Evolutionary conservation across 2,888 invertebrate species (phyloP).

Genomic region (Heliconius cydno): DNA sequence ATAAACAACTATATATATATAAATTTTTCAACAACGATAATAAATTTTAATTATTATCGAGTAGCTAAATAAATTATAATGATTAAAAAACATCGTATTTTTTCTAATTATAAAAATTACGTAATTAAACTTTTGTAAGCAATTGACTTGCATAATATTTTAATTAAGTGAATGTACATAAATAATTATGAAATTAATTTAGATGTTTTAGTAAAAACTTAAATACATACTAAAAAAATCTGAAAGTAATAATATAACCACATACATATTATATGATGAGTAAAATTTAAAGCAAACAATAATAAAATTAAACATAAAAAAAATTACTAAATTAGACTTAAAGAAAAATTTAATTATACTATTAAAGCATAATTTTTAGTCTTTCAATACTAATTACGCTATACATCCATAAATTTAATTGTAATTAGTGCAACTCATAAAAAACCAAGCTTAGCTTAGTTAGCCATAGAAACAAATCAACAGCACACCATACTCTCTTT

Average conservation of each 20-base stretch:
- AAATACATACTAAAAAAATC: background rate
- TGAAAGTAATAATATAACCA: background rate
- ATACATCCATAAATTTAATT: background rate
- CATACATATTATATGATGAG: background rate
- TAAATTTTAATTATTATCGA: background rate
- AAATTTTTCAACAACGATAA: no score
- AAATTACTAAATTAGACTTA: background rate
- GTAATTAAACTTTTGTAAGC: background rate
- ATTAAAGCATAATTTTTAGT: background rate
- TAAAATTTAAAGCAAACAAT: background rate
- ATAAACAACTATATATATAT: no score
- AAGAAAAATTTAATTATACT: background rate
- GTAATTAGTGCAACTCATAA: background rate
- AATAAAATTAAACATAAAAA: background rate
- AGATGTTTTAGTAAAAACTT: background rate
- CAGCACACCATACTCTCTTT: conserved; percentile 4
- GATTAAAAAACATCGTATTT: background rate
- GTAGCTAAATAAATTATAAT: background rate
- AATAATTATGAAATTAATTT: background rate
- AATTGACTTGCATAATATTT: background rate
- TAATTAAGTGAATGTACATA: background rate
- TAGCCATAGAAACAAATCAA: background rate
- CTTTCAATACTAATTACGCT: background rate
- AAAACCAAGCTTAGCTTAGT: background rate
- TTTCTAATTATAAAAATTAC: background rate